These are phyloP conservation scores for Peromyscus aztecus DNA, from an alignment of 2,797 vertebrate genomes.

Conservation along the genomic window DNA sequence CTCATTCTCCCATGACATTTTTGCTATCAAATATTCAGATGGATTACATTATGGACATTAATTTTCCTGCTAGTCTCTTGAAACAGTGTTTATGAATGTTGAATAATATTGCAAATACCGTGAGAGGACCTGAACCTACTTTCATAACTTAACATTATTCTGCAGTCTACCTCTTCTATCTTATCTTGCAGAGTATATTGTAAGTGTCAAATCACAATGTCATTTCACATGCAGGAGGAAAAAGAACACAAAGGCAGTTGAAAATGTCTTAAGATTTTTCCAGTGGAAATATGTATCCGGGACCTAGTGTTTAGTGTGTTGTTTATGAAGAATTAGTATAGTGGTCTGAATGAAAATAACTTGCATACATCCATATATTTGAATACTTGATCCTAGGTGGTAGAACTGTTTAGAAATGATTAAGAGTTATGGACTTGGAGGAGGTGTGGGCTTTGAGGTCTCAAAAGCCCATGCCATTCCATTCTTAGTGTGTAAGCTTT, in stretches of 20 bases:
- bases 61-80: slow-evolving; percentile 61
- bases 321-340: background rate
- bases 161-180: background rate
- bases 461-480: background rate
- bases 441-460: no score
- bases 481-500: background rate
- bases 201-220: background rate
- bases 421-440: background rate
- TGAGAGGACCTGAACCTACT: background rate
- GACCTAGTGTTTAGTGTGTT: background rate
- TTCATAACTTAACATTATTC: slow-evolving; percentile 13
- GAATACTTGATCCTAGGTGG: background rate
- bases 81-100: slow-evolving; percentile 33
- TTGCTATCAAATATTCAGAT: slow-evolving; percentile 66
- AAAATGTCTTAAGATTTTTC: background rate
- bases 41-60: slow-evolving; percentile 56
- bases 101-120: slow-evolving; percentile 17
- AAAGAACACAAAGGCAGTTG: background rate
- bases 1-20: slow-evolving; percentile 66
- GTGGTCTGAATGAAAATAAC: background rate
- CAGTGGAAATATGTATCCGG: slow-evolving; percentile 6
- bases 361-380: background rate
- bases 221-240: background rate
- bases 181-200: background rate
- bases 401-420: background rate